Conservation (phyloP, 92 coral and sea anemone species). For the Porites evermanni region DNA sequence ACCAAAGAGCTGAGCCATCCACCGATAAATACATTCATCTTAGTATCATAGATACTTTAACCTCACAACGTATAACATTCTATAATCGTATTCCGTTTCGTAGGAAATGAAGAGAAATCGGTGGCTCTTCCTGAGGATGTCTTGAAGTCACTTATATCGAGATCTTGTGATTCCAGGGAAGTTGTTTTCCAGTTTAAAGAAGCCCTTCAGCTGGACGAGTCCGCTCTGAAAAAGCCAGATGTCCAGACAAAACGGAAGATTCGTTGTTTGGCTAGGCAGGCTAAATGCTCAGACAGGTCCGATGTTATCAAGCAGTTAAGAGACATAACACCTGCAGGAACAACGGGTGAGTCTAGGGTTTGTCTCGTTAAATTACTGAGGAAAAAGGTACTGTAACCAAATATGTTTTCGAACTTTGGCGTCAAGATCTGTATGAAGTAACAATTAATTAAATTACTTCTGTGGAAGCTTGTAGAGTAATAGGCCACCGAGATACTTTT, state of each 20-base stretch:
- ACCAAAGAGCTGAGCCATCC: too few relatives aligned
- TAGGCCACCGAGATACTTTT: too few relatives aligned
- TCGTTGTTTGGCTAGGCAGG: background rate
- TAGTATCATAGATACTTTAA: too few relatives aligned
- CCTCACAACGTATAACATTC: background rate
- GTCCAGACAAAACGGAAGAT: background rate
- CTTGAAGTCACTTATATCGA: background rate
- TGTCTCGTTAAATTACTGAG: background rate
- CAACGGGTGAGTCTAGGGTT: conserved; percentile 28
- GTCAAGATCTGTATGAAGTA: background rate
- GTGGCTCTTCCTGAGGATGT: conserved; percentile 3
- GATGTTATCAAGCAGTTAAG: conserved; percentile 12
- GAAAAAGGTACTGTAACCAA: background rate
- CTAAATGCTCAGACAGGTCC: background rate
- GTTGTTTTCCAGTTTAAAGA: background rate
- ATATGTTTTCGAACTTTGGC: background rate
- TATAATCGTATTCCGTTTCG: background rate
- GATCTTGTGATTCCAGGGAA: background rate
- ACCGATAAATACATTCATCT: too few relatives aligned
- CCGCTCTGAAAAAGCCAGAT: conserved; percentile 14
- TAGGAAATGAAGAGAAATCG: background rate
- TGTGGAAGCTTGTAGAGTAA: background rate
- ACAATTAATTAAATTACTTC: too few relatives aligned
- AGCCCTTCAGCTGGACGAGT: conserved; percentile 7
- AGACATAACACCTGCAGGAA: conserved; percentile 30